Evolutionary conservation across 2,797 vertebrate genomes (phyloP).

Genomic region (Benthosema pterotum): DNA sequence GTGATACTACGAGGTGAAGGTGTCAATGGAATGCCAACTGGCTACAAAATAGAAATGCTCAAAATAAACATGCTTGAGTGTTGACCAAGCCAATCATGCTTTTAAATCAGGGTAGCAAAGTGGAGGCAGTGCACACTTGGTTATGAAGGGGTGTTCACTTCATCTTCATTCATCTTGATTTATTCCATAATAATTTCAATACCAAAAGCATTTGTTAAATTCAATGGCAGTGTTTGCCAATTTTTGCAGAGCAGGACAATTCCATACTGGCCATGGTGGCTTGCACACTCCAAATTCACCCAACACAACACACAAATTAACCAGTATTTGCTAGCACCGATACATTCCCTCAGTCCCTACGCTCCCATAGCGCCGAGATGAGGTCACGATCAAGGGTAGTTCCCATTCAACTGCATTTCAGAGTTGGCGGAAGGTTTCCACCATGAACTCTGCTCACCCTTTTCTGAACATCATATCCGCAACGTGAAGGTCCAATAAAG

Average conservation of each 20-base stretch:
- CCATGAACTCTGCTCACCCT: too few species aligned
- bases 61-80: neutral
- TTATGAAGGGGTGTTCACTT: neutral
- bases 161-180: neutral
- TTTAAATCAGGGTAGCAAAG: neutral
- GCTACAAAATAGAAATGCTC: slow-evolving; percentile 18
- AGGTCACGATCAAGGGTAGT: too few species aligned
- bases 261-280: neutral
- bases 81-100: neutral
- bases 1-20: slow-evolving; percentile 50
- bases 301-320: neutral
- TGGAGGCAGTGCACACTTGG: neutral
- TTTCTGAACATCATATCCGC: too few species aligned
- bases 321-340: neutral
- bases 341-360: too few species aligned
- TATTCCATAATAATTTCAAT: neutral
- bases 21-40: slow-evolving; percentile 59
- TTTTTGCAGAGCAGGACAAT: neutral
- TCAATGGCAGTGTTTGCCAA: neutral
- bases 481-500: too few species aligned
- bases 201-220: neutral
- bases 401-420: too few species aligned
- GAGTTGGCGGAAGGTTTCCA: too few species aligned
- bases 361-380: too few species aligned
- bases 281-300: neutral